phyloP scores from a whole-genome alignment of 2,797 vertebrate genomes.

The Xiphophorus birchmanni region DNA sequence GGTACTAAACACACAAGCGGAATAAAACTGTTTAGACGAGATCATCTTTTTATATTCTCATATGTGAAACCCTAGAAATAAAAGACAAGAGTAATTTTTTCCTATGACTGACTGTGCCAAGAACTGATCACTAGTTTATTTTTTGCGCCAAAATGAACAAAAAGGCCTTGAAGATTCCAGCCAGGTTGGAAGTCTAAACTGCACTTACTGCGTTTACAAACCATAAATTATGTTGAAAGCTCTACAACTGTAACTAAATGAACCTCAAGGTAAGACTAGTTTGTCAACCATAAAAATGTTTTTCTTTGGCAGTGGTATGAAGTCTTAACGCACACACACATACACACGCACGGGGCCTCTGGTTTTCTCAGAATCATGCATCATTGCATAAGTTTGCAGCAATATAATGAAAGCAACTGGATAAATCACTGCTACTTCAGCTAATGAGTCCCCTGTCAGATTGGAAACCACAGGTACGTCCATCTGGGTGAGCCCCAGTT shows the following conservation, averaged over 20 bases:
- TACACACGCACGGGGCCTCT: background rate
- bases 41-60: background rate
- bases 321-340: constrained; percentile 4
- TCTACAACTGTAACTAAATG: constrained; percentile 15
- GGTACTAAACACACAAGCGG: background rate
- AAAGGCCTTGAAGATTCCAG: background rate
- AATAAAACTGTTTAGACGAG: background rate
- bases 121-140: background rate
- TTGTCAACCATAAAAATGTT: constrained; percentile 18
- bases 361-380: constrained; percentile 6
- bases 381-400: constrained; percentile 41
- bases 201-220: background rate
- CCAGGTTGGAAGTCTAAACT: background rate
- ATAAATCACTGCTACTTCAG: constrained; percentile 59
- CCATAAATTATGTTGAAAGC: constrained; percentile 8
- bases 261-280: constrained; percentile 22
- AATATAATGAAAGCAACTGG: constrained; percentile 34
- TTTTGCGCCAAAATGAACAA: background rate
- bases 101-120: background rate
- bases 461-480: constrained; percentile 64
- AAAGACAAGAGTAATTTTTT: background rate
- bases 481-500: constrained; percentile 55
- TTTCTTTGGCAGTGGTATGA: constrained; percentile 7
- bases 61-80: background rate
- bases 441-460: constrained; percentile 54